Evolutionary conservation across 2,888 invertebrate genomes (phyloP), one percentile per base, ranked within the genome.

Genomic region (Cylindroiulus punctatus): DNA sequence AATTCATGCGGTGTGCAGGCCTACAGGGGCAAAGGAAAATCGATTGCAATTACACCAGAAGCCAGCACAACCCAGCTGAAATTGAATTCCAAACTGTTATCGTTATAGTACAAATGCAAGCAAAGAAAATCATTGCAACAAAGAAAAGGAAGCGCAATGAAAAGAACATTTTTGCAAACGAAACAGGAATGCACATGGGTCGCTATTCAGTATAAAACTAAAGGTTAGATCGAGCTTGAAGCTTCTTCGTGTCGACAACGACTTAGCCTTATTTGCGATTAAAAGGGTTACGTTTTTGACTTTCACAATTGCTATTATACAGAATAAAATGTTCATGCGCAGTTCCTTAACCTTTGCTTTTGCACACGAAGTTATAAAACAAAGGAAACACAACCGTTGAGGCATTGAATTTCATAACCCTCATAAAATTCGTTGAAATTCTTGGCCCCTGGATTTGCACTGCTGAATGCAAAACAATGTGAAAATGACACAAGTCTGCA

Each of bases 11-110:
- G n/a, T n/a, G n/a, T n/a, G n/a, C n/a, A 57, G 22, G 57, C 57
- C n/a, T 57, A n/a, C 57, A 7, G n/a, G n/a, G 57, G 17, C n/a
- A 57, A 57, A n/a, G 57, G n/a, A 57, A 57, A 57, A 57, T 57
- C 57, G 57, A 57, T 57, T n/a, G 19, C 57, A n/a, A 57, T 57
- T 57, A 57, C 57, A 57, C 2, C 19, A 57, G n/a, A 19, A 57
- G 57, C 57, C 57, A 17, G 57, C 57, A 57, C n/a, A 57, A 57
- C n/a, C 57, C 57, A 57, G 57, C n/a, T 57, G 57, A 57, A 57
- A 57, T 57, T 57, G 57, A 57, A 57, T 57, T n/a, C n/a, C 57
- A 57, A 57, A 57, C n/a, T 57, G 57, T 57, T 57, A 57, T 57
- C 57, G 19, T 57, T 57, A n/a, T 57, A 57, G 57, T 57, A n/a